These are phyloP conservation scores for Tetragonula clypearis DNA, from an alignment of 1,140 invertebrate species.

Conservation along the genomic window DNA sequence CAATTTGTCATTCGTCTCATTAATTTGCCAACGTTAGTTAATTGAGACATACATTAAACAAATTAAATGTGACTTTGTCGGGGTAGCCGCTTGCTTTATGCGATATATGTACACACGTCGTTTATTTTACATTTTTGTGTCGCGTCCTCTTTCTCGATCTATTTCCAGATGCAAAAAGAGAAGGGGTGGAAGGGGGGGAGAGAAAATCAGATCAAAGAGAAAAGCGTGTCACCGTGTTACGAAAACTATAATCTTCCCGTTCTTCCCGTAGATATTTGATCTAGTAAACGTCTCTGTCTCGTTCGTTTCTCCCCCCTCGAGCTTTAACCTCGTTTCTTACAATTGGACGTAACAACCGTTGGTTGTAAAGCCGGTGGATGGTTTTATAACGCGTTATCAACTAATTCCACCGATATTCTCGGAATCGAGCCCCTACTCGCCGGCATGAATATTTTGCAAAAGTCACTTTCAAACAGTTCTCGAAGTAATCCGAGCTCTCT, in stretches of 20 bases:
- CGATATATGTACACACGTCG: no score
- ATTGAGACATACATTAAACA: neutral
- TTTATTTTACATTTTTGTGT: neutral
- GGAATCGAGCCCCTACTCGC: neutral
- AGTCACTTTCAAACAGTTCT: slow-evolving; percentile 24
- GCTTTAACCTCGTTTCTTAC: neutral
- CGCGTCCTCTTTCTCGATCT: neutral
- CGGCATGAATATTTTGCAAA: slow-evolving; percentile 1
- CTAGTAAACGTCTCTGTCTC: neutral
- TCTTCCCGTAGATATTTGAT: neutral
- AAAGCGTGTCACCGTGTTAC: neutral
- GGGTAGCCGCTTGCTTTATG: no score
- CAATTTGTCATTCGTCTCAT: neutral
- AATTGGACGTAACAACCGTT: neutral
- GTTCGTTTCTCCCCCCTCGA: neutral
- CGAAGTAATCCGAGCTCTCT: slow-evolving; percentile 37
- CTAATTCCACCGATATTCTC: neutral
- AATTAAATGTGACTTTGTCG: neutral
- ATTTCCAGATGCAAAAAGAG: no score
- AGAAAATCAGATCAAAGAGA: no score
- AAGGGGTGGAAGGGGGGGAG: no score
- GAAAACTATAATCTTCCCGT: neutral
- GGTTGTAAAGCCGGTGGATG: neutral
- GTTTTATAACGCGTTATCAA: neutral
- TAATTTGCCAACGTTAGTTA: neutral